A percentile compares a stretch with the other conserved stretches of the same genome.
Evolutionary conservation across 2,888 invertebrate genomes (phyloP).

Genomic region (Euzophera pinguis): DNA sequence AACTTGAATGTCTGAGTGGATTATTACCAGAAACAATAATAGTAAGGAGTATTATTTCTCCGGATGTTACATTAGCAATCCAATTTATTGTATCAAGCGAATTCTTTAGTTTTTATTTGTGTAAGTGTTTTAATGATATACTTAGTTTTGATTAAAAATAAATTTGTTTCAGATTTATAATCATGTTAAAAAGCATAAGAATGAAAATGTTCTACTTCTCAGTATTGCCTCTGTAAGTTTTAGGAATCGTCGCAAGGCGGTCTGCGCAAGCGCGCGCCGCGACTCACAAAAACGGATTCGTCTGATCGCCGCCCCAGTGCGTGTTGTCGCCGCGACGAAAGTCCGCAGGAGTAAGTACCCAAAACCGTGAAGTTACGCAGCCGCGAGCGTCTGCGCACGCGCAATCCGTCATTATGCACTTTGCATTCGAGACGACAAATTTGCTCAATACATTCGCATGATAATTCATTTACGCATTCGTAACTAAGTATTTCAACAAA

Average conservation of each 20-base stretch:
- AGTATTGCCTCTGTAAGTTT: constrained; percentile 61
- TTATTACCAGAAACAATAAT: too few relatives aligned
- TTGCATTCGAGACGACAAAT: constrained; percentile 23
- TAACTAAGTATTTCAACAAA: constrained; percentile 37
- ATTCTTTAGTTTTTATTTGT: too few relatives aligned
- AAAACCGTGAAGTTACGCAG: constrained; percentile 31
- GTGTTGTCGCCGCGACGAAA: constrained; percentile 33
- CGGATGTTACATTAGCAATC: too few relatives aligned
- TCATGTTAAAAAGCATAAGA: not conserved
- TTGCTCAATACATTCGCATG: constrained; percentile 30
- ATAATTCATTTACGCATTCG: constrained; percentile 39
- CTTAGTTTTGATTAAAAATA: too few relatives aligned
- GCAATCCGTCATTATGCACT: constrained; percentile 18
- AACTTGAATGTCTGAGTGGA: too few relatives aligned
- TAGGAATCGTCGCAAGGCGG: constrained; percentile 52
- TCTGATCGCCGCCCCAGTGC: constrained; percentile 48
- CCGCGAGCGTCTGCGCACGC: constrained; percentile 25
- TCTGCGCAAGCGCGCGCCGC: constrained; percentile 49
- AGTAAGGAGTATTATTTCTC: too few relatives aligned
- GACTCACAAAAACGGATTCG: constrained; percentile 68
- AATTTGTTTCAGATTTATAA: too few relatives aligned
- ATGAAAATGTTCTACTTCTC: constrained; percentile 57
- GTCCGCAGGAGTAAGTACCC: constrained; percentile 23
- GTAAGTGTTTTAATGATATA: too few relatives aligned
- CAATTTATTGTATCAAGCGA: too few relatives aligned